Conservation (phyloP, 2,888 invertebrate species). For the Chymomyza procnemis region DNA sequence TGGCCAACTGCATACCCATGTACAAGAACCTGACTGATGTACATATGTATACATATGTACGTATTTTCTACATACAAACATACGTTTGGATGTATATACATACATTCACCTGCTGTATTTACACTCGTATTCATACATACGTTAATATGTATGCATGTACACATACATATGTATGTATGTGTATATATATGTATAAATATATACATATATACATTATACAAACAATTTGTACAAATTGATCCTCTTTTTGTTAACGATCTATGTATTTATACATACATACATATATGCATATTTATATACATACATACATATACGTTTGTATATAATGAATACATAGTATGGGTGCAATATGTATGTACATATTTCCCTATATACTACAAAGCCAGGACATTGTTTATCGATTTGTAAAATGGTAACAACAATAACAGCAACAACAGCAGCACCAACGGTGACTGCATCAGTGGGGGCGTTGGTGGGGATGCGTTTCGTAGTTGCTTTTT, state of each 20-base stretch:
- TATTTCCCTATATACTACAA: conserved; percentile 49
- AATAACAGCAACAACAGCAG: conserved; percentile 30
- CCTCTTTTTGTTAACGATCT: conserved; percentile 2
- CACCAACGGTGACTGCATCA: conserved; percentile 25
- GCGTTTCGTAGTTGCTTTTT: conserved; percentile 42
- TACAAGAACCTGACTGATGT: too few species aligned
- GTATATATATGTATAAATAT: conserved; percentile 13
- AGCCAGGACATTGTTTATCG: conserved; percentile 70
- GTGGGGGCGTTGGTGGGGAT: conserved; percentile 23
- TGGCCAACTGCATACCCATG: too few species aligned
- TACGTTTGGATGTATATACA: too few species aligned
- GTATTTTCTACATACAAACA: background rate
- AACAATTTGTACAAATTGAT: background rate
- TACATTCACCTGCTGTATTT: too few species aligned
- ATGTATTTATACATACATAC: conserved; percentile 4
- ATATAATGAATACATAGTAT: background rate
- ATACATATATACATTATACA: background rate
- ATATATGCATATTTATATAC: conserved; percentile 7
- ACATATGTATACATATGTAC: conserved; percentile 17
- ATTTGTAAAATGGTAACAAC: conserved; percentile 58
- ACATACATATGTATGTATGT: conserved; percentile 1
- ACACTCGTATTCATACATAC: background rate
- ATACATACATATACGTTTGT: background rate
- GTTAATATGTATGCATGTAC: background rate
- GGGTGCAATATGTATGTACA: conserved; percentile 12